Evolutionary conservation across 92 coral and sea anemone genomes (phyloP), one percentile per base, ranked within the genome.

Genomic region (Palythoa caribaeorum): DNA sequence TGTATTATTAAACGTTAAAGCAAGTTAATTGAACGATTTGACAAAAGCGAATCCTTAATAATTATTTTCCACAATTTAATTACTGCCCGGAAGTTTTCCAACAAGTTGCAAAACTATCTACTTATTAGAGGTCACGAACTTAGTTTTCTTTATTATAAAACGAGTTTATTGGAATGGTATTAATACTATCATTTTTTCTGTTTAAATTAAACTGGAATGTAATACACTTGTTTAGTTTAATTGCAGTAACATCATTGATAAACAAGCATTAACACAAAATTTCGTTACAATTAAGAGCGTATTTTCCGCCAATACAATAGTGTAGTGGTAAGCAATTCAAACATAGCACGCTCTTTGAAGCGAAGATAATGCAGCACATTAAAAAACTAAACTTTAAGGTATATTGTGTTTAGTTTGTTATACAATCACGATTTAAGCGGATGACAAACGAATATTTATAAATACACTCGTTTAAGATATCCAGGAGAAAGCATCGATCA

Each of bases 261-360:
- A 63, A n/a, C 71, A 63, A 63, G 71, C 71, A 63, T n/a, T 63
- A 63, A 63, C 71, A n/a, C 17, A 63, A 63, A 19, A 63, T 63
- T 63, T 44, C 7, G 6, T 44, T 44, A 44, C 50, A 44, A 44
- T 44, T 44, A 44, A 2, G 50, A 44, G 50, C 50, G 4, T 44
- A 40, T 44, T 44, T 44, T 8, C 50, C 50, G 7, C 50, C 2
- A 44, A 4, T 44, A 44, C 50, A 44, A 44, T 4, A 44, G 50
- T 44, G 2, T 6, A 44, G 50, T 44, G 50, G 7, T 44, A 44
- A 44, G 6, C 62, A 15, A 54, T 54, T 54, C 6, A 54, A 54
- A 54, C 60, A 54, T 54, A 54, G 11, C 60, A 54, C 60, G 60
- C 60, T 54, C 6, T 2, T 54, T 54, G 60, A 54, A 54, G 60